Base-by-base conservation (phyloP, 1,140 invertebrate genomes). In the Sinella curviseta region DNA sequence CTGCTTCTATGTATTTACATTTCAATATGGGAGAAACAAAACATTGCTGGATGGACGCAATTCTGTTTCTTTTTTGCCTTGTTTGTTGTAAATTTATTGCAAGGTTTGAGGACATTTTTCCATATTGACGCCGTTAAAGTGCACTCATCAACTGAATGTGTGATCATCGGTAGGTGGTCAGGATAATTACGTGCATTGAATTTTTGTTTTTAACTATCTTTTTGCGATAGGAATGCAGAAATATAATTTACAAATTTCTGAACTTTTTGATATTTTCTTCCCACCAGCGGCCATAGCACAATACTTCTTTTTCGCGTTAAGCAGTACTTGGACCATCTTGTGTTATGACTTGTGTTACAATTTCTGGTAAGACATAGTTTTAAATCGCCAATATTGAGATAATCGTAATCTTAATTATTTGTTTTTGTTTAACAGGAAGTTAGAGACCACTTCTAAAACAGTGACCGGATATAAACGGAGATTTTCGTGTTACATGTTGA, bases 251-350 rank as follows among this genome's bases (percentile, higher is more conserved):
- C n/a, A n/a, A n/a, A n/a, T n/a, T n/a, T n/a, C n/a, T n/a, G n/a
- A n/a, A n/a, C n/a, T n/a, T n/a, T n/a, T n/a, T n/a, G n/a, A n/a
- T n/a, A n/a, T n/a, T n/a, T n/a, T n/a, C n/a, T n/a, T n/a, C n/a
- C n/a, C n/a, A n/a, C 1, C 24, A 79, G 78, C 78, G 35, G 78
- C 78, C 0, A 24, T 79, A 0, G 78, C 78, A 1, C 78, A 79
- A 39, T 79, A 76, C 20, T 79, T 79, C 26, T 79, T 79, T 39
- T 76, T 79, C 30, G 74, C 78, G 2, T 39, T 79, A 24, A 79
- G 76, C 35, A 79, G 73, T 16, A 79, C 78, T 14, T 79, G 78
- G 78, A 31, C 48, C 34, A 74, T 79, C 0, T 76, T 79, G 78
- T 76, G 55, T 33, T 60, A 35, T 39, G 78, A 79, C 33, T 55